Evolutionary conservation across 2,797 vertebrate genomes (phyloP), one percentile per base, ranked within the genome.

Genomic region (Ctenopoma multispine): DNA sequence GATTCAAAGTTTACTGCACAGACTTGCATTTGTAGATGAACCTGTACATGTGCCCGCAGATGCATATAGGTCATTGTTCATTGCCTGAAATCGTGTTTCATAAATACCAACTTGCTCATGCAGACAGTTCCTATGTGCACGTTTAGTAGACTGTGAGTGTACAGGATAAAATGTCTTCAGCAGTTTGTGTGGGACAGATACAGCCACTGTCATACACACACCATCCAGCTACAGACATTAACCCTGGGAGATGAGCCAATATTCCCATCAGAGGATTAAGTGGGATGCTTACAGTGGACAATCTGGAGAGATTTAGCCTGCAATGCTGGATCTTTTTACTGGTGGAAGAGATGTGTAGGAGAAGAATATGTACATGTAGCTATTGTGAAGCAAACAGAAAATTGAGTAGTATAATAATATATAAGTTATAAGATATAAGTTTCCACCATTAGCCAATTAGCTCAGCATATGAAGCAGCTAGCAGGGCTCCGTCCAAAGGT

Each of bases 191-290:
- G 27, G 53, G 31, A 76, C 54, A 20, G 53, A 75, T 49, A 57
- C 43, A 24, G n/a, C 57, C 8, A 6, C 44, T 56, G 20, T 8
- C 38, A 24, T 47, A 59, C 54, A 1, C 51, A 18, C 34, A 38
- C 56, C 8, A 60, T 21, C 11, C 50, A 49, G 54, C 10, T 20
- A 54, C 63, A 79, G 41, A 77, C 75, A 58, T 63, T 50, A 68
- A 81, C 65, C 56, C 6, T 23, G 17, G 65, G 27, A 23, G 54
- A 78, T 72, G 75, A 75, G 82, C 87, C 90, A 89, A 75, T 72
- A 58, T 76, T 75, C 38, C 81, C 85, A 90, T 89, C 69, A 86
- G 58, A 79, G 75, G 83, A 90, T 89, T 80, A 81, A 82, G 79
- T 63, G 49, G 64, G 59, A 75, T 43, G 61, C 36, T 69, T 71